Percentiles rank a stretch among this genome's conserved stretches.
phyloP scores from a whole-genome alignment of 2,113 vertebrate genomes.

The Peromyscus californicus region DNA sequence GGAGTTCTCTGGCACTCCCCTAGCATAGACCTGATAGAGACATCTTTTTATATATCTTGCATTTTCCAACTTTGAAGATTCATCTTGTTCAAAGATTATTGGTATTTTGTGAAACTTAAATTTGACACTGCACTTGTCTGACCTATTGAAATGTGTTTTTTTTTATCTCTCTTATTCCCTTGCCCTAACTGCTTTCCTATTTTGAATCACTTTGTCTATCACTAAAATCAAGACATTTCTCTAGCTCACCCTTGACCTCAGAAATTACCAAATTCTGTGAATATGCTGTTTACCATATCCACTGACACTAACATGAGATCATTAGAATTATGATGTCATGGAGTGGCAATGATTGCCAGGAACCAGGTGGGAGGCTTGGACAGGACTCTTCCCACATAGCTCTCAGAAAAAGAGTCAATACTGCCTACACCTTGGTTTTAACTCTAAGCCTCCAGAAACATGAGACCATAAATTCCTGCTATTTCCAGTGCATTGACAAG shows the following conservation, averaged over 20 bases:
- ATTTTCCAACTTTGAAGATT: neutral
- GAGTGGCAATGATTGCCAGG: neutral
- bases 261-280: neutral
- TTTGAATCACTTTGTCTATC: neutral
- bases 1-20: neutral
- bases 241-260: neutral
- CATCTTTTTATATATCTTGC: neutral
- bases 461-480: neutral
- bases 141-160: neutral
- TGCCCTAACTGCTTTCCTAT: neutral
- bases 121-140: neutral
- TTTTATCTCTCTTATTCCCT: neutral
- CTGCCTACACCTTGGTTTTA: neutral
- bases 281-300: neutral
- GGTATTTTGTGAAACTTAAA: neutral
- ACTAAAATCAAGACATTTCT: neutral
- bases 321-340: neutral
- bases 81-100: conserved; percentile 15
- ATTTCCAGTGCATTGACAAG: neutral
- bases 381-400: neutral
- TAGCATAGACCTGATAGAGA: neutral
- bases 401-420: neutral
- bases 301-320: neutral
- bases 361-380: neutral
- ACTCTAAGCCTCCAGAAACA: neutral